Evolutionary conservation across 2,113 vertebrate species (phyloP).

Genomic region (Forbesichthys papilliferus): DNA sequence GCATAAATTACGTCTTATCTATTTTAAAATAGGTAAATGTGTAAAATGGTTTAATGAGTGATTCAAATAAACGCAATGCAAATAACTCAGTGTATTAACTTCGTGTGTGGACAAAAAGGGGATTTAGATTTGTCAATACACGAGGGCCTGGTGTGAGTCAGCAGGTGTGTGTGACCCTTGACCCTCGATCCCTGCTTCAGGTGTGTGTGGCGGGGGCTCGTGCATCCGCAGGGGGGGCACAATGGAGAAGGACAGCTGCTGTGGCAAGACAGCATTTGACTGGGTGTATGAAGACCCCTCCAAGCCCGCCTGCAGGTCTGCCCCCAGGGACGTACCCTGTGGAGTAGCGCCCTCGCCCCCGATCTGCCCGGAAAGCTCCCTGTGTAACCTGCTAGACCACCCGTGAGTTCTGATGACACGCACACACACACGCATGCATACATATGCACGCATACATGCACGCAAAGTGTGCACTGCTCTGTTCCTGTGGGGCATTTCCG

Average conservation of each 20-base stretch:
- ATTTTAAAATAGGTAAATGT: neutral
- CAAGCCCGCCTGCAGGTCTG: slow-evolving; percentile 59
- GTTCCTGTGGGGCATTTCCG: too few relatives aligned
- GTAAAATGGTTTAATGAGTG: too few relatives aligned
- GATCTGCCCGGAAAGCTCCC: neutral
- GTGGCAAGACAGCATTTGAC: slow-evolving; percentile 66
- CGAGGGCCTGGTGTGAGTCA: neutral
- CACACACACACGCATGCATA: neutral
- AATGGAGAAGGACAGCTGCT: slow-evolving; percentile 63
- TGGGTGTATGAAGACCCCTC: slow-evolving; percentile 61
- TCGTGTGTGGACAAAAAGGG: too few relatives aligned
- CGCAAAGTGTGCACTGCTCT: too few relatives aligned
- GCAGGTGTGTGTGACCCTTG: slow-evolving; percentile 1
- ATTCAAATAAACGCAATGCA: too few relatives aligned
- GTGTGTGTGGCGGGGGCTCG: slow-evolving; percentile 66
- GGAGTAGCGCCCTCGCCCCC: accelerated
- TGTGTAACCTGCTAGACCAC: slow-evolving; percentile 59
- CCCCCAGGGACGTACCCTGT: slow-evolving; percentile 45
- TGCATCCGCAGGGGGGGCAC: slow-evolving; percentile 65
- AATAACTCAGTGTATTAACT: too few relatives aligned
- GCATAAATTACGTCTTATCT: too few relatives aligned
- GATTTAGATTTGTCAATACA: too few relatives aligned
- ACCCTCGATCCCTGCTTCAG: slow-evolving; percentile 37
- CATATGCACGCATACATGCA: too few relatives aligned
- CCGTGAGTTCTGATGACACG: slow-evolving; percentile 35